Conservation (phyloP, 2,797 vertebrate species). For the Schizopygopsis malacanthus region DNA sequence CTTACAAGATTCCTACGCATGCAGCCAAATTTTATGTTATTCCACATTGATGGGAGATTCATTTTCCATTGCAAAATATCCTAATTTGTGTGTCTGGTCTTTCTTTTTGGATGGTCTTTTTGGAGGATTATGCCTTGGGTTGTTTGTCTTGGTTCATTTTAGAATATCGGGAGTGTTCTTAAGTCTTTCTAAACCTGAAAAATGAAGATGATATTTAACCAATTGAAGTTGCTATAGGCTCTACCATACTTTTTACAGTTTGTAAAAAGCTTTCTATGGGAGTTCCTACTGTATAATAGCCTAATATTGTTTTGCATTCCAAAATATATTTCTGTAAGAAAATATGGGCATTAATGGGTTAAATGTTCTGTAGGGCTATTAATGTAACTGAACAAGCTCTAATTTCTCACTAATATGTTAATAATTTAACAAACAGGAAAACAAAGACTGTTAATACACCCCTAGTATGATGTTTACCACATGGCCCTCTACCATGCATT, state of each 20-base stretch:
- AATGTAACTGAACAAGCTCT: slow-evolving; percentile 17
- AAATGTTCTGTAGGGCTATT: slow-evolving; percentile 32
- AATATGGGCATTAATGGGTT: background rate
- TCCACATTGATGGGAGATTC: slow-evolving; percentile 53
- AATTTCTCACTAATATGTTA: slow-evolving; percentile 37
- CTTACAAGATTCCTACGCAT: slow-evolving; percentile 48
- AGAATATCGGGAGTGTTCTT: slow-evolving; percentile 47
- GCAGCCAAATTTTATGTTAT: slow-evolving; percentile 55
- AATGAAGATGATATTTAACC: slow-evolving; percentile 54
- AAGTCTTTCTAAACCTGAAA: slow-evolving; percentile 51
- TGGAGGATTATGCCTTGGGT: slow-evolving; percentile 49
- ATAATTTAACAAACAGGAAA: slow-evolving; percentile 19
- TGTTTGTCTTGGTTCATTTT: slow-evolving; percentile 58
- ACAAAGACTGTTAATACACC: slow-evolving; percentile 4
- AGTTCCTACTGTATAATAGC: background rate
- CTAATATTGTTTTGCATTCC: background rate
- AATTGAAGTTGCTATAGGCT: slow-evolving; percentile 1
- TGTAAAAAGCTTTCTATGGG: background rate
- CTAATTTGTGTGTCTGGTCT: slow-evolving; percentile 61
- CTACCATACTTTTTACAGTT: background rate
- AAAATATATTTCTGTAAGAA: background rate
- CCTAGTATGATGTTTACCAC: slow-evolving; percentile 36
- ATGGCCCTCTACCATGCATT: slow-evolving; percentile 24
- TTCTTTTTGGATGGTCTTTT: slow-evolving; percentile 55
- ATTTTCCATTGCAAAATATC: slow-evolving; percentile 58